phyloP scores from a whole-genome alignment of 2,113 vertebrate species.

The Formicarius rufipectus region DNA sequence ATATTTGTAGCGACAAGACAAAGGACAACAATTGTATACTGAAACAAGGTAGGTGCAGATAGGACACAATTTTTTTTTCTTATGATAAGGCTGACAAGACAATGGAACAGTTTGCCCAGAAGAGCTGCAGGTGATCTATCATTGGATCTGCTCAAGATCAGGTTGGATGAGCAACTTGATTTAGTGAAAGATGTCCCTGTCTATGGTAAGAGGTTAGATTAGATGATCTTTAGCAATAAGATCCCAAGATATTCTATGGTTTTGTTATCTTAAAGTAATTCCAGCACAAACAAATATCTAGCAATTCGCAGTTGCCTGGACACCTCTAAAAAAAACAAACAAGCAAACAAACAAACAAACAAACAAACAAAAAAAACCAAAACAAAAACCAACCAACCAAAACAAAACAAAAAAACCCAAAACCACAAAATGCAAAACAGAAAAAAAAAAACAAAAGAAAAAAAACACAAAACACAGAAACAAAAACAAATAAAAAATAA shows the following conservation, averaged over 20 bases:
- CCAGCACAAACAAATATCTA: background rate
- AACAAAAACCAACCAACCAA: no score
- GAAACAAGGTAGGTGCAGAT: background rate
- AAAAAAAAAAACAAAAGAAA: no score
- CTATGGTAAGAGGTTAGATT: background rate
- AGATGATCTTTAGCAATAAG: background rate
- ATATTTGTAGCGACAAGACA: background rate
- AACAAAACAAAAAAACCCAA: no score
- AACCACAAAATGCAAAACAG: no score
- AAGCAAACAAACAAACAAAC: no score
- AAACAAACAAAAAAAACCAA: background rate
- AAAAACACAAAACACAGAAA: no score
- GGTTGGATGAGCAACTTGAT: background rate
- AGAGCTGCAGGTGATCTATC: background rate
- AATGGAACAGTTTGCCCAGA: background rate
- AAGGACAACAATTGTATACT: background rate
- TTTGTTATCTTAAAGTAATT: background rate
- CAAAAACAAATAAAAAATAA: no score
- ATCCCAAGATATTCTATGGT: no score
- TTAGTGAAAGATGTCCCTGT: background rate
- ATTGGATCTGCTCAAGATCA: background rate
- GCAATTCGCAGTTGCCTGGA: background rate
- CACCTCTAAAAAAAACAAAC: no score
- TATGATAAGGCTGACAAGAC: accelerated
- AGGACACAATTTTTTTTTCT: background rate